Conservation (phyloP, 2,797 vertebrate genomes). For the Syngnathus rostellatus region DNA sequence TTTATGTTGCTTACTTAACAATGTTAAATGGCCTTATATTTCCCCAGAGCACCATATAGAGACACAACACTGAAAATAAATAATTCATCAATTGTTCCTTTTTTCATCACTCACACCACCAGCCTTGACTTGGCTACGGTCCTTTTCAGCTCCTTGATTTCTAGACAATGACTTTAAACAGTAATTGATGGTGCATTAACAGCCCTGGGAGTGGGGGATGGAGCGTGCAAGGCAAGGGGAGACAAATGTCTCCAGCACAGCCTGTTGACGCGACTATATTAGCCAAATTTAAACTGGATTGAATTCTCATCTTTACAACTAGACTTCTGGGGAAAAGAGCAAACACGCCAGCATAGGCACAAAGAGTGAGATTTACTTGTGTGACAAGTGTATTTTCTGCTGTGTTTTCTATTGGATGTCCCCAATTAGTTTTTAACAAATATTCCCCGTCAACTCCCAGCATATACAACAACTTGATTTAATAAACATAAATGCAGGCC, state of each 20-base stretch:
- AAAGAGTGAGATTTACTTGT: too few relatives aligned
- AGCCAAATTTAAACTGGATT: background rate
- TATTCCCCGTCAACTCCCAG: background rate
- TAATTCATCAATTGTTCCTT: too few relatives aligned
- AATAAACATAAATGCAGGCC: background rate
- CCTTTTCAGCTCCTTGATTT: conserved; percentile 15
- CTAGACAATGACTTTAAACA: conserved; percentile 23
- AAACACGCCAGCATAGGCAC: too few relatives aligned
- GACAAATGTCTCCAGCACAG: conserved; percentile 36
- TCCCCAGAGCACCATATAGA: conserved; percentile 19
- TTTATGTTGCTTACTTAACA: background rate
- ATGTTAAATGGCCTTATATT: conserved; percentile 36
- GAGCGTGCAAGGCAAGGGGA: conserved; percentile 8
- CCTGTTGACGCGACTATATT: background rate
- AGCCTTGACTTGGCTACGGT: background rate
- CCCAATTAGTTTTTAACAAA: background rate
- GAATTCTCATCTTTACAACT: background rate
- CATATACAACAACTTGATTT: background rate
- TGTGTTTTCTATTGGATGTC: background rate
- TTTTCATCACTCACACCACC: conserved; percentile 6
- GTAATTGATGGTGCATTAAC: conserved; percentile 51
- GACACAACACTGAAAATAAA: conserved; percentile 4
- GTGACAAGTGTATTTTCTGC: too few relatives aligned
- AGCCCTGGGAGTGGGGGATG: conserved; percentile 13
- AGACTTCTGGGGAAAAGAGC: too few relatives aligned